These are phyloP conservation scores for Lasioglossum baleicum DNA, from an alignment of 1,140 invertebrate genomes.

Conservation along the genomic window DNA sequence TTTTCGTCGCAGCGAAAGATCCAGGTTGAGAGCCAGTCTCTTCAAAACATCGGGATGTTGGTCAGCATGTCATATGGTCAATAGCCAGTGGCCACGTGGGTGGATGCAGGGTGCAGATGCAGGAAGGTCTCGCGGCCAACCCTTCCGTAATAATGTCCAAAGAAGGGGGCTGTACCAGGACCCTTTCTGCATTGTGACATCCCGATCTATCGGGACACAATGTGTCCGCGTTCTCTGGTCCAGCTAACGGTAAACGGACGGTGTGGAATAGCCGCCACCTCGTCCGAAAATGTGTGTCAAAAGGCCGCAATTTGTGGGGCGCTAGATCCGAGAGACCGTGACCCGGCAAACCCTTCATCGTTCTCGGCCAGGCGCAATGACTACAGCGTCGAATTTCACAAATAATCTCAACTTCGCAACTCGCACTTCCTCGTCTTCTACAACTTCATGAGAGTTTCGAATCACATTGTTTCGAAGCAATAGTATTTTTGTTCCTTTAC, in stretches of 20 bases:
- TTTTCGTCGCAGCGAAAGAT: not conserved
- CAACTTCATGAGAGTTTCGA: too few species aligned
- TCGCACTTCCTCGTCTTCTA: too few species aligned
- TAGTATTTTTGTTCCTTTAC: too few species aligned
- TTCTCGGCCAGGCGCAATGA: not conserved
- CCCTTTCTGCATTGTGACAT: slow-evolving; percentile 65
- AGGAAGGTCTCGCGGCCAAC: slow-evolving; percentile 66
- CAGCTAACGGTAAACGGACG: slow-evolving; percentile 71
- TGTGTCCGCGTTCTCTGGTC: slow-evolving; percentile 37
- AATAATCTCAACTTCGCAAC: not conserved
- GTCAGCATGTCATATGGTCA: slow-evolving; percentile 81
- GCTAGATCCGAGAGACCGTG: slow-evolving; percentile 31
- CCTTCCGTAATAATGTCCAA: slow-evolving; percentile 77
- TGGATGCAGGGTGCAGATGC: slow-evolving; percentile 74
- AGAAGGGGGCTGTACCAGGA: slow-evolving; percentile 66
- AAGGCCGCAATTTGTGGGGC: slow-evolving; percentile 62
- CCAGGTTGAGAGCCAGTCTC: slow-evolving; percentile 64
- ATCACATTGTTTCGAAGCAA: too few species aligned
- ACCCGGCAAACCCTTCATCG: not conserved
- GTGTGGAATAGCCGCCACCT: slow-evolving; percentile 33
- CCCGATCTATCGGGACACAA: slow-evolving; percentile 57
- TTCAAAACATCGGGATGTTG: slow-evolving; percentile 71
- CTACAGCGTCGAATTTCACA: not conserved
- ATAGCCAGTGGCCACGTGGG: slow-evolving; percentile 72
- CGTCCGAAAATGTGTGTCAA: slow-evolving; percentile 72